Evolutionary conservation across 2,113 vertebrate genomes (phyloP), one percentile per base, ranked within the genome.

Genomic region (Dermatemys mawii): DNA sequence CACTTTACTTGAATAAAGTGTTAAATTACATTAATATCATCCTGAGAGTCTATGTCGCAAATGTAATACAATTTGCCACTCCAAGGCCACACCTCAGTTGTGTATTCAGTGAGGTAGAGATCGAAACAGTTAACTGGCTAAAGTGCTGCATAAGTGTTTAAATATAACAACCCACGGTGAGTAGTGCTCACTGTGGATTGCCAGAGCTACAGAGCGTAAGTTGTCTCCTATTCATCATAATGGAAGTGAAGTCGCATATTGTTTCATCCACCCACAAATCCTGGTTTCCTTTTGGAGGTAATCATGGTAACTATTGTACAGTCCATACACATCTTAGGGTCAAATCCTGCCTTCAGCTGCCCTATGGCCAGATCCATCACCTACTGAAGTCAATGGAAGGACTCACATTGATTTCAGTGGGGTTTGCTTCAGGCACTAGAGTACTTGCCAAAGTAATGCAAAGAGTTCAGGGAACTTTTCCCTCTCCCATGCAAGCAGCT

Each of bases 221-320:
- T 14, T 44, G 73, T 70, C 63, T 38, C 63, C n/a, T 46, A 13
- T 27, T 76, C 41, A 16, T 44, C 44, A 46, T 13, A 55, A 44
- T 44, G 21, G 35, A 29, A 51, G 4, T 3, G 19, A n/a, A 57
- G 9, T 60, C 78, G 16, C 60, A 5, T 0, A 0, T 41, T 16
- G 29, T 49, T 27, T 32, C 26, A 51, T 76, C 12, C 41, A 76
- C 73, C 26, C 41, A 76, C 24, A 46, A 12, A 13, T 44, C 78
- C 24, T 86, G 49, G 75, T 16, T 83, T 26, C 44, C 5, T 22
- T 14, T 48, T 4, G 48, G 38, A 17, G 6, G 17, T 51, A 53
- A 73, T 90, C 5, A 79, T 83, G 49, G 51, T 27, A 76, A 26
- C 73, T 44, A 76, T 29, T 57, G 90, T 76, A 21, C 83, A 60